A percentile compares a stretch with the other conserved stretches of the same genome.
Evolutionary conservation across 2,888 invertebrate genomes (phyloP).

Genomic region (Drosophila leonis): DNA sequence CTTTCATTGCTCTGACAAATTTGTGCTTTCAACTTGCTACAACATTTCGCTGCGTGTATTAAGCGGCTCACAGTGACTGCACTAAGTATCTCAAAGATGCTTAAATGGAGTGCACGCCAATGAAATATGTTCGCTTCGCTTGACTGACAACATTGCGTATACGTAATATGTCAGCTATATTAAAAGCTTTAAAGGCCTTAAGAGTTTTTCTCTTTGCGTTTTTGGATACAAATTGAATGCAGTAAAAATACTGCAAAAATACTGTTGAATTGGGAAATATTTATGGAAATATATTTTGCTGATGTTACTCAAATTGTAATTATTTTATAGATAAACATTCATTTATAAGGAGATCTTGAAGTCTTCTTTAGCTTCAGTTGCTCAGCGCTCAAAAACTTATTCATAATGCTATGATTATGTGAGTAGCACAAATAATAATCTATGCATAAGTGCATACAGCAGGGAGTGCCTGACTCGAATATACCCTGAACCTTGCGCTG

Average conservation of each 20-base stretch:
- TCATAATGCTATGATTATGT: not conserved
- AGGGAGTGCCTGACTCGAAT: not conserved
- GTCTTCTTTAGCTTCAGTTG: not conserved
- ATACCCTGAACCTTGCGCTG: not conserved
- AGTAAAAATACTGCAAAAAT: not conserved
- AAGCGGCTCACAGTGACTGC: constrained; percentile 39
- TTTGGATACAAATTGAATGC: not conserved
- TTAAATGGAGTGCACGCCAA: constrained; percentile 30
- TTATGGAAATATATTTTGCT: too few species aligned
- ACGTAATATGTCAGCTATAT: constrained; percentile 26
- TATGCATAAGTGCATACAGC: not conserved
- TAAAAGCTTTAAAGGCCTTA: not conserved
- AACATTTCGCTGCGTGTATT: constrained; percentile 31
- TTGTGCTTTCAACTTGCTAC: not conserved
- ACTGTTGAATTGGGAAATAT: not conserved
- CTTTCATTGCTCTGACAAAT: not conserved
- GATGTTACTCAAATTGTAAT: not conserved
- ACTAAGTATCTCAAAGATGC: constrained; percentile 42
- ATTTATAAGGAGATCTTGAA: not conserved
- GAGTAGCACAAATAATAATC: not conserved
- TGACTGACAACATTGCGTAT: constrained; percentile 24
- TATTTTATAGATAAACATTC: too few species aligned
- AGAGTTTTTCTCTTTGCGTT: too few species aligned
- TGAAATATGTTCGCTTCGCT: constrained; percentile 20
- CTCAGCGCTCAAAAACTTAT: not conserved